Conservation (phyloP, 2,888 invertebrate genomes). For the Stenodema calcarata region DNA sequence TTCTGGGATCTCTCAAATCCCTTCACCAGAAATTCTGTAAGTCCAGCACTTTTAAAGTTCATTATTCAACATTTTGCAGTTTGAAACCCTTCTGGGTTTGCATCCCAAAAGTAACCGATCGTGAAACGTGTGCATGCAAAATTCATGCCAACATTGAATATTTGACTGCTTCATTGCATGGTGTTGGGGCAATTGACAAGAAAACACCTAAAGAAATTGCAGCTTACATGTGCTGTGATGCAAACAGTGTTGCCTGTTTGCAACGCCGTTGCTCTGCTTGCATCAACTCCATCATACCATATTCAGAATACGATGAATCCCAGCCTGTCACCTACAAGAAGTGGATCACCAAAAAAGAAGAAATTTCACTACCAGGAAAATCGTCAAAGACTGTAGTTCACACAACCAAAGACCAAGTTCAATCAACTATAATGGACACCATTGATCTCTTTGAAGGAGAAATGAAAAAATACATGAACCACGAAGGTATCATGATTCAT, state of each 20-base stretch:
- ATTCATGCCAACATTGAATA: constrained; percentile 37
- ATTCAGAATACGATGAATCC: neutral
- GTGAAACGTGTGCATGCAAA: constrained; percentile 42
- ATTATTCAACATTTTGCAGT: neutral
- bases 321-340: neutral
- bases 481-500: constrained; percentile 8
- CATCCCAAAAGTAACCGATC: neutral
- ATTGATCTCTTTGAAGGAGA: neutral
- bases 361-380: neutral
- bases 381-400: neutral
- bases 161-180: neutral
- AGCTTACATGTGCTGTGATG: neutral
- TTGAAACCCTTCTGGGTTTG: constrained; percentile 6
- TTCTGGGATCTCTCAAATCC: neutral
- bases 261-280: neutral
- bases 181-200: neutral
- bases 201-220: neutral
- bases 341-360: neutral
- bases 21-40: neutral
- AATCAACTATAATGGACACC: neutral
- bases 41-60: neutral
- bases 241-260: neutral
- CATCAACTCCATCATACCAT: neutral
- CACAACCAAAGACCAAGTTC: neutral
- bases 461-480: neutral